Evolutionary conservation across 1,140 invertebrate species (phyloP).

Genomic region (Drosophila paulistorum): DNA sequence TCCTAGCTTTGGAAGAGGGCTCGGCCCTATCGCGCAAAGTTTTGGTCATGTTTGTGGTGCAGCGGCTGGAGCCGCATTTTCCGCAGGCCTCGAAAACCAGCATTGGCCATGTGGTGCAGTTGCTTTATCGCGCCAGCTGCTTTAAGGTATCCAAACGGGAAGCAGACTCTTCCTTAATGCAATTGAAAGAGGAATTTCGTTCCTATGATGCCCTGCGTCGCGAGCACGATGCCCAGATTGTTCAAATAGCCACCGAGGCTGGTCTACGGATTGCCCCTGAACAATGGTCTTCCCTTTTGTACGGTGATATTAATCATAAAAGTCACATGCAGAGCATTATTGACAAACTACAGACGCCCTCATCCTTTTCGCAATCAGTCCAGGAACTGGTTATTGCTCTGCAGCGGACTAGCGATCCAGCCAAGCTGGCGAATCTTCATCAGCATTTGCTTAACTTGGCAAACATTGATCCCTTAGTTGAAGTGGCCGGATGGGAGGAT

Average conservation of each 20-base stretch:
- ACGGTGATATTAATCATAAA: conserved; percentile 97
- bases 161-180: conserved; percentile 99
- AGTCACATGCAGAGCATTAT: conserved; percentile 99
- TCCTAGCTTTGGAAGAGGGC: conserved; percentile 97
- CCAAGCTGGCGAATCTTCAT: conserved; percentile 90
- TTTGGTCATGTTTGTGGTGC: conserved; percentile 99
- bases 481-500: conserved; percentile 86
- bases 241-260: conserved; percentile 98
- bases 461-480: conserved; percentile 91
- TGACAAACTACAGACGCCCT: conserved; percentile 95
- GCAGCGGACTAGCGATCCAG: conserved; percentile 95
- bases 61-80: conserved; percentile 96
- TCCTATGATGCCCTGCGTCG: conserved; percentile 96
- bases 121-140: conserved; percentile 98
- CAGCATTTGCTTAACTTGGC: conserved; percentile 93
- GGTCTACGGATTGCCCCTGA: conserved; percentile 98
- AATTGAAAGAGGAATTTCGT: conserved; percentile 98
- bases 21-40: conserved; percentile 98
- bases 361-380: conserved; percentile 94
- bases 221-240: conserved; percentile 99
- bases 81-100: conserved; percentile 99
- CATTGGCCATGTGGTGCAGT: conserved; percentile 99
- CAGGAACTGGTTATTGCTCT: conserved; percentile 96
- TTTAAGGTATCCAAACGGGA: conserved; percentile 99
- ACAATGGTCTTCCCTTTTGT: conserved; percentile 98